phyloP scores from a whole-genome alignment of 2,888 invertebrate genomes.

The Meteorus cinctellus region DNA sequence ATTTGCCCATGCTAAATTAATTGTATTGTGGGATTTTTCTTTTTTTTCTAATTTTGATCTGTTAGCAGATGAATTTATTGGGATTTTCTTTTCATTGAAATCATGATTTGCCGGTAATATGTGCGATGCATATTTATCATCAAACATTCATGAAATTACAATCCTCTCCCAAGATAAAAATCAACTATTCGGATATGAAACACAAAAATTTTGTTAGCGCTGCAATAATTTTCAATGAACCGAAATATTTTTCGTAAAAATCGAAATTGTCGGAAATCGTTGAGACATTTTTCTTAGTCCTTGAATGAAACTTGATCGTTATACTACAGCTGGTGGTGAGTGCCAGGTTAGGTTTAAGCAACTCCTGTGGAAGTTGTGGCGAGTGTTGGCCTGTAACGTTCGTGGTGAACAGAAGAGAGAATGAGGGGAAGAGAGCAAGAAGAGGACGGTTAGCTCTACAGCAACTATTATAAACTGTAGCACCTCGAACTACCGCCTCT shows the following conservation, averaged over 20 bases:
- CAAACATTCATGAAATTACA: too few relatives aligned
- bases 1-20: too few relatives aligned
- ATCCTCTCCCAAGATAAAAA: too few relatives aligned
- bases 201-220: background rate
- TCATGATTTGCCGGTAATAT: too few relatives aligned
- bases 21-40: too few relatives aligned
- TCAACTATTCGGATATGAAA: background rate
- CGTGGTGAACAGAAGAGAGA: slow-evolving; percentile 38
- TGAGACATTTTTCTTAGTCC: slow-evolving; percentile 33
- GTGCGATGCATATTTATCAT: too few relatives aligned
- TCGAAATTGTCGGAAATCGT: slow-evolving; percentile 22
- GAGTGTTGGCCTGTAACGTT: slow-evolving; percentile 50
- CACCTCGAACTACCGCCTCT: slow-evolving; percentile 73
- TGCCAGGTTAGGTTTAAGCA: slow-evolving; percentile 72
- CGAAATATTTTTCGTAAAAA: background rate
- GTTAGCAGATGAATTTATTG: too few relatives aligned
- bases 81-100: too few relatives aligned
- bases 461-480: slow-evolving; percentile 74
- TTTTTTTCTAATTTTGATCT: too few relatives aligned
- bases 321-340: slow-evolving; percentile 39
- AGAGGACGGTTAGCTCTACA: slow-evolving; percentile 61
- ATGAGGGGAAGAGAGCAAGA: slow-evolving; percentile 49
- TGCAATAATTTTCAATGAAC: background rate
- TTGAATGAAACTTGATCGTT: slow-evolving; percentile 48
- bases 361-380: slow-evolving; percentile 72